Conservation (phyloP, 2,797 vertebrate species). For the Anabas testudineus region DNA sequence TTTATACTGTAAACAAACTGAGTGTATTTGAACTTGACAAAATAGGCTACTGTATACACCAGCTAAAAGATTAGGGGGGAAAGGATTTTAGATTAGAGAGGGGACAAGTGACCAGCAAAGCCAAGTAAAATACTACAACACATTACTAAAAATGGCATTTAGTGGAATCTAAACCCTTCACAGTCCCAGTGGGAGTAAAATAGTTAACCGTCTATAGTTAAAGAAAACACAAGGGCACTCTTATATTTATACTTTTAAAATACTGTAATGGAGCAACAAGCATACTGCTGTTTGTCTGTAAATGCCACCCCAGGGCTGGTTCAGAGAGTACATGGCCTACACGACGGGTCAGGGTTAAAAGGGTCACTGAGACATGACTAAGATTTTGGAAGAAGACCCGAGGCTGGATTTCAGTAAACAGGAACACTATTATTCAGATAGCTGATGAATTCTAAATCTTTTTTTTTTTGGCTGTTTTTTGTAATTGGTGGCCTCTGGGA, state of each 20-base stretch:
- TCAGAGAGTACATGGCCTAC: neutral
- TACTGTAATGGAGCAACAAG: constrained; percentile 11
- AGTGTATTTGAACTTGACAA: neutral
- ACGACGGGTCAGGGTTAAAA: constrained; percentile 5
- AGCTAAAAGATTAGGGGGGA: constrained; percentile 48
- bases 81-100: constrained; percentile 49
- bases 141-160: constrained; percentile 63
- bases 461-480: neutral
- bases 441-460: neutral
- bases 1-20: constrained; percentile 50
- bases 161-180: constrained; percentile 52
- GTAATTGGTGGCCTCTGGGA: neutral
- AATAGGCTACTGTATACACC: constrained; percentile 11
- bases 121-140: constrained; percentile 67
- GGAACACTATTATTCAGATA: neutral
- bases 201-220: constrained; percentile 23
- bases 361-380: constrained; percentile 1
- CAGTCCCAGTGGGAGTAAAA: constrained; percentile 43
- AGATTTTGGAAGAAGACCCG: neutral
- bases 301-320: neutral
- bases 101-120: constrained; percentile 40
- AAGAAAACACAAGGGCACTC: constrained; percentile 39
- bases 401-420: neutral
- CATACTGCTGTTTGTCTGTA: constrained; percentile 24
- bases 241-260: constrained; percentile 12